Evolutionary conservation across 2,113 vertebrate species (phyloP).

Genomic region (Sterna hirundo): DNA sequence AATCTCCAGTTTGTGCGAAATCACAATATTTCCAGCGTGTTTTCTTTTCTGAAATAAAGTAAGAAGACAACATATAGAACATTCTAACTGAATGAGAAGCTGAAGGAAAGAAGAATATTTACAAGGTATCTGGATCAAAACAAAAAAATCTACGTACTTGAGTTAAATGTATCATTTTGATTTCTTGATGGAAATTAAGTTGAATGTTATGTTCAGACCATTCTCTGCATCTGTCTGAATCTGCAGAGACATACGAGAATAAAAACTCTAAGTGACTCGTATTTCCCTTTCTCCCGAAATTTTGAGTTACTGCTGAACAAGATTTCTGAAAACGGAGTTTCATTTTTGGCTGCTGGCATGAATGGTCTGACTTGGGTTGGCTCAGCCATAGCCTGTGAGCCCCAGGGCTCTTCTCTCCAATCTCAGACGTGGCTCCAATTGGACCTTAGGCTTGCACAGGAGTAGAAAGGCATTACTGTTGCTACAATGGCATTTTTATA

Average conservation of each 20-base stretch:
- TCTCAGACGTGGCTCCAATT: background rate
- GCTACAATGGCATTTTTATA: background rate
- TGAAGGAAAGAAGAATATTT: background rate
- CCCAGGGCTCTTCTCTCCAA: background rate
- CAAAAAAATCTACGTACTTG: fast-evolving
- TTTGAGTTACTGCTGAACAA: background rate
- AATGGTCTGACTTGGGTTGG: background rate
- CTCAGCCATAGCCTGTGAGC: background rate
- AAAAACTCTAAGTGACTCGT: fast-evolving
- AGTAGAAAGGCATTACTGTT: background rate
- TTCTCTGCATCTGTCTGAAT: background rate
- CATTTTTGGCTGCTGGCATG: background rate
- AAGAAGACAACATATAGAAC: background rate
- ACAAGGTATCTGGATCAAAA: background rate
- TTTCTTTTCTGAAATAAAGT: background rate
- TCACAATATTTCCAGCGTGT: background rate
- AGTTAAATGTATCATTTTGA: background rate
- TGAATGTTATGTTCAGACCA: background rate
- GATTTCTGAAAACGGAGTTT: background rate
- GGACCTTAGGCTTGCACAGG: background rate
- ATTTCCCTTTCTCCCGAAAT: background rate
- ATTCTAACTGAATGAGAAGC: background rate
- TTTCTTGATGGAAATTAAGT: background rate
- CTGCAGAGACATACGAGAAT: background rate
- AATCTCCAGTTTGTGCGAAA: background rate